phyloP scores from a whole-genome alignment of 2,113 vertebrate genomes.

The Aspiorhynchus laticeps region DNA sequence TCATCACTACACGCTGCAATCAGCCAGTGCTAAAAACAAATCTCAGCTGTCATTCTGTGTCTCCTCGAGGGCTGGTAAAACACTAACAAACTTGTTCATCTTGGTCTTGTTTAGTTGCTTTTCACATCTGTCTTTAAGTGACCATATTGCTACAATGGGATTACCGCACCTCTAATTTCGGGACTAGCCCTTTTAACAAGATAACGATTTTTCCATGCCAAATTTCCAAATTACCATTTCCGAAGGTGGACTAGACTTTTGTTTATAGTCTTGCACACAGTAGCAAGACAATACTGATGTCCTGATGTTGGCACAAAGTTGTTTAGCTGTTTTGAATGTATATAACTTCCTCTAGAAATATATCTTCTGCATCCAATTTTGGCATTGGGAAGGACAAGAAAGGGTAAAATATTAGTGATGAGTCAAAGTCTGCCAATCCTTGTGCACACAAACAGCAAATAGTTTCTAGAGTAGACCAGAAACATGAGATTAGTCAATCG shows the following conservation, averaged over 20 bases:
- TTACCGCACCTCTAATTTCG: neutral
- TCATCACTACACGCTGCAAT: neutral
- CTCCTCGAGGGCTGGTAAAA: neutral
- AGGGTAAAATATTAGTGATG: neutral
- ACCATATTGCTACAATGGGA: neutral
- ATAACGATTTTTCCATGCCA: neutral
- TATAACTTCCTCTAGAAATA: neutral
- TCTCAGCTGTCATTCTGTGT: neutral
- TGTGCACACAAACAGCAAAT: neutral
- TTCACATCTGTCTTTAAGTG: slow-evolving; percentile 8
- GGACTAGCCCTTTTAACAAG: neutral
- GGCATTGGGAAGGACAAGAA: neutral
- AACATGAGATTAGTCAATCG: neutral
- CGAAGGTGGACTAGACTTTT: neutral
- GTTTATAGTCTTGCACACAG: neutral
- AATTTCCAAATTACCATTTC: neutral
- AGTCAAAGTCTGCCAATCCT: neutral
- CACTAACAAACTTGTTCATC: neutral
- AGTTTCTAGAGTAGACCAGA: neutral
- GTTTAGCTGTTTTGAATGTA: neutral
- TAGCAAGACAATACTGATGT: neutral
- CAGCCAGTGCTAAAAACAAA: neutral
- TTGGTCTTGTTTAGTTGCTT: neutral
- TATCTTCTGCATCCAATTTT: neutral
- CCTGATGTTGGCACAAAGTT: neutral